Base-by-base conservation (phyloP, 2,797 vertebrate genomes). In the Neoniphon sammara region DNA sequence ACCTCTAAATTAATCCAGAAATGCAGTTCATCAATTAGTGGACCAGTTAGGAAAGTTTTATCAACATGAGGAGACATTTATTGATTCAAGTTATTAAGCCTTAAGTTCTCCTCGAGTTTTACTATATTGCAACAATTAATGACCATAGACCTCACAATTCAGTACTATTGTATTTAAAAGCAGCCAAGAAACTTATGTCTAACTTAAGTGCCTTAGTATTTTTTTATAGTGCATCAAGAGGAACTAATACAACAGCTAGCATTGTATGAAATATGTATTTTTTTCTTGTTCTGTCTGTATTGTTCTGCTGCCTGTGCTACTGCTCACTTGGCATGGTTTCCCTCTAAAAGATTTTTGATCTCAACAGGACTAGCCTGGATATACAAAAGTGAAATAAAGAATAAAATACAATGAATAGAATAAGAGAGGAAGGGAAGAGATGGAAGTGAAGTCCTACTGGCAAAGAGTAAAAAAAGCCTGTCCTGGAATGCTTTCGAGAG, bases 141-240 rank as follows among this genome's bases (percentile, higher is more conserved):
- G 50, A 14, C 65, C n/a, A 36, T 31, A 31, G 34, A 46, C 34
- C 21, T 74, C 36, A 49, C 70, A 58, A 66, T 67, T 27, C n/a
- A 18, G 1, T 27, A 39, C 11, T 52, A 2, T 60, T 55, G 44
- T 1, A 5, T 14, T 46, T 5, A 46, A 46, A 17, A 2, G 44
- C 44, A 15, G 44, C 15, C 55, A 31, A 58, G 20, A 66, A 50
- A 31, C 10, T 2, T 47, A 9, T 31, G 27, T 12, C 64, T 64
- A 36, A 3, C 58, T 30, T 12, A 10, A 15, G 7, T 21, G 15
- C 5, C n/a, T 31, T 44, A 42, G 36, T 11, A 42, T 36, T 42
- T 42, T 27, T 12, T 42, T 42, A 42, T 18, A 61, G 15, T 17
- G 10, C 18, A 23, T 34, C 6, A 42, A 42, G 39, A 11, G 39